Percentiles rank a stretch among this genome's conserved stretches.
phyloP scores from a whole-genome alignment of 2,113 vertebrate genomes.

The Grallaria varia region DNA sequence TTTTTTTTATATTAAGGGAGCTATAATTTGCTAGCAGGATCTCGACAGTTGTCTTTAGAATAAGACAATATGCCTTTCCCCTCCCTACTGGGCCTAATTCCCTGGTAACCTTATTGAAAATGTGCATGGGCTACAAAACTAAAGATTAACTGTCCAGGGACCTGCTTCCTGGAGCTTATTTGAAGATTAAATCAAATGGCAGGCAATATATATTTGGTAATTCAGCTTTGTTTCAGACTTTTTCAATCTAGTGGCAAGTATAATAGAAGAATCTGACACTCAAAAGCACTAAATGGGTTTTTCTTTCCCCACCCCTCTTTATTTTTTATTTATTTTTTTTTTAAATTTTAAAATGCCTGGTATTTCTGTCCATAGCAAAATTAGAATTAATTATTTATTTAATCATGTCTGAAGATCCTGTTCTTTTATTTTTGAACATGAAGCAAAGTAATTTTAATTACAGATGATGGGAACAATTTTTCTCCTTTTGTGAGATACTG shows the following conservation, averaged over 20 bases:
- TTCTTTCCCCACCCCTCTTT: no score
- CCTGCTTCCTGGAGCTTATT: slow-evolving; percentile 77
- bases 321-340: fast-evolving
- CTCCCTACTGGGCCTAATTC: slow-evolving; percentile 72
- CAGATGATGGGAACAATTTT: slow-evolving; percentile 20
- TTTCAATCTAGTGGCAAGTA: slow-evolving; percentile 42
- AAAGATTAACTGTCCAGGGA: slow-evolving; percentile 80
- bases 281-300: slow-evolving; percentile 44
- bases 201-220: slow-evolving; percentile 78
- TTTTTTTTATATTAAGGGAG: slow-evolving; percentile 59
- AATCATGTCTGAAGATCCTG: slow-evolving; percentile 16
- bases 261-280: slow-evolving; percentile 62
- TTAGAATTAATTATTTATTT: slow-evolving; percentile 67
- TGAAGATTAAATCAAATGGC: slow-evolving; percentile 84
- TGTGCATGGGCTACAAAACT: slow-evolving; percentile 80
- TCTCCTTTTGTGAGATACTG: slow-evolving; percentile 23
- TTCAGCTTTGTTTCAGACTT: slow-evolving; percentile 71
- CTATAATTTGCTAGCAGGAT: slow-evolving; percentile 62
- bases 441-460: slow-evolving; percentile 60
- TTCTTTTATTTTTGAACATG: slow-evolving; percentile 57
- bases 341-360: background rate
- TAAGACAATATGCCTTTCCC: slow-evolving; percentile 66
- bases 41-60: slow-evolving; percentile 62
- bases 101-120: slow-evolving; percentile 78
- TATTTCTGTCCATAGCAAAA: slow-evolving; percentile 56